A percentile compares a stretch with the other conserved stretches of the same genome.
Conservation (phyloP, 2,888 invertebrate species). For the Drosophila stalkeri region DNA sequence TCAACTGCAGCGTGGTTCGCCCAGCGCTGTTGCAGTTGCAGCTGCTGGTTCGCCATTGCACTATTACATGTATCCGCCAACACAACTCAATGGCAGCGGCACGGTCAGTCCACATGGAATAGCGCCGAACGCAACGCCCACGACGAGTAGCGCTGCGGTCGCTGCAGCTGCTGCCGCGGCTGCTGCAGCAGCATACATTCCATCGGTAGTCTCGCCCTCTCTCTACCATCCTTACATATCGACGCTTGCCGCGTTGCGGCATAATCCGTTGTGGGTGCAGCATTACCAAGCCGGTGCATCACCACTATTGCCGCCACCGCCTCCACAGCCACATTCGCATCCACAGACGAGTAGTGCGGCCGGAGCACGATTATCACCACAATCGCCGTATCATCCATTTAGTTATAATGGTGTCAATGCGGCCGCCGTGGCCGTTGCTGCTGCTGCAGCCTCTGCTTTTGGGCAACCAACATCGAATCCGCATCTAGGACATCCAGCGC, state of each 20-base stretch:
- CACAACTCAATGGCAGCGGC: conserved; percentile 81
- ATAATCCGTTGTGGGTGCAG: conserved; percentile 86
- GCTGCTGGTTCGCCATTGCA: conserved; percentile 76
- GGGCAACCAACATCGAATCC: conserved; percentile 64
- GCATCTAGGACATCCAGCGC: conserved; percentile 61
- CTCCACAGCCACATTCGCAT: conserved; percentile 67
- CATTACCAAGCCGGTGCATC: conserved; percentile 85
- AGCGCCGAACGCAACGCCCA: conserved; percentile 53
- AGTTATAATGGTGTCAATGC: conserved; percentile 83
- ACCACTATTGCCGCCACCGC: conserved; percentile 76
- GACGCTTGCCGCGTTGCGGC: conserved; percentile 85
- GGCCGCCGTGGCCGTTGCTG: conserved; percentile 79
- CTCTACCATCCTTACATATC: conserved; percentile 84
- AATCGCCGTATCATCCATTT: conserved; percentile 83
- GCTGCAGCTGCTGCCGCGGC: conserved; percentile 81
- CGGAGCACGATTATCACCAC: conserved; percentile 85
- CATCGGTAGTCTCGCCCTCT: conserved; percentile 80
- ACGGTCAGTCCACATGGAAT: conserved; percentile 75
- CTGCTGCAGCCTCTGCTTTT: conserved; percentile 75
- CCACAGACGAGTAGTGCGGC: conserved; percentile 66
- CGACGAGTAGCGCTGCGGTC: conserved; percentile 65
- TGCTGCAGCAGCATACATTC: conserved; percentile 84
- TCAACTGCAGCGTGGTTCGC: conserved; percentile 79
- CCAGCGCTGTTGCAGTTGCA: conserved; percentile 63
- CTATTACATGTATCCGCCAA: conserved; percentile 84